Base-by-base conservation (phyloP, 2,888 invertebrate genomes). In the Perizoma affinitatum region DNA sequence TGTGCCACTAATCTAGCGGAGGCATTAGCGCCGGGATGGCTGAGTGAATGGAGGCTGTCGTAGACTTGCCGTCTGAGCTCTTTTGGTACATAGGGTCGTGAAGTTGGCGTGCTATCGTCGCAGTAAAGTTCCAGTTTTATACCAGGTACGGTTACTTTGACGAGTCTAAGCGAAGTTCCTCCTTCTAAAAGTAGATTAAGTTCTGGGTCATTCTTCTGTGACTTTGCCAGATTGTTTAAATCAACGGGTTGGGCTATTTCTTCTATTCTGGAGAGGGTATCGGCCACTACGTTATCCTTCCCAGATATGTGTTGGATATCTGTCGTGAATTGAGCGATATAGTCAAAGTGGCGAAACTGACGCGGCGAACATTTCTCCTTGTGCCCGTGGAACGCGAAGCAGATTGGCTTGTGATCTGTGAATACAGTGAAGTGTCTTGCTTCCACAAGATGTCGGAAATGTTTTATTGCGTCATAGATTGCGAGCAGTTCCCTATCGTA, bases 351-450 rank as follows among this genome's bases (percentile, higher is more conserved):
- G 5, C 43, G 42, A 8, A 43, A 52, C 10, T 50, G 50, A 6
- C 41, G 8, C 0, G 50, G 50, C 1, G 50, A 50, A n/a, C 50
- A 50, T n/a, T 50, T 41, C 5, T 41, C 41, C 4, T 41, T 5
- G 6, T 33, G 8, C 9, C 9, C 8, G 41, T 9, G 33, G 41
- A 50, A 50, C 0, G 50, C 50, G 33, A 50, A 50, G 2, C 33
- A 33, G n/a, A 50, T 22, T 4, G 50, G 50, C n/a, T 50, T 50
- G 22, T 50, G 50, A 6, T 50, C 50, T 33, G 50, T 50, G n/a
- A n/a, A 35, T 5, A 52, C 9, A 9, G 35, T 4, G 42, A 52
- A 52, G 0, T 6, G n/a, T 35, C 51, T n/a, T 10, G 43, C 51
- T 52, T 52, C 51, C n/a, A 52, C 43, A 10, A 35, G 34, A 35